These are phyloP conservation scores for Labeo calbasu DNA, from an alignment of 2,797 vertebrate species.

Conservation along the genomic window DNA sequence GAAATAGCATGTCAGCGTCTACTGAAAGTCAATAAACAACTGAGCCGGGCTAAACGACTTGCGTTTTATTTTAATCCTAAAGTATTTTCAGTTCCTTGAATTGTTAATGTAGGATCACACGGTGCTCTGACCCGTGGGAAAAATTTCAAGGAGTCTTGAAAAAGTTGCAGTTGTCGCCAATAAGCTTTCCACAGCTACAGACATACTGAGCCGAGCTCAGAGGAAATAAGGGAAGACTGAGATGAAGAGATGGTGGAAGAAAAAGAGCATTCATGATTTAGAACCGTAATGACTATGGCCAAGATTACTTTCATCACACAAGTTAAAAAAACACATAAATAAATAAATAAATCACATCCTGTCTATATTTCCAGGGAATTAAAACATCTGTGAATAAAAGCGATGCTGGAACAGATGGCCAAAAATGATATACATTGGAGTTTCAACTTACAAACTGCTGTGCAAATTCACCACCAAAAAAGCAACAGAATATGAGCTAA, in stretches of 20 bases:
- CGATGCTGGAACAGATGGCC: slow-evolving; percentile 56
- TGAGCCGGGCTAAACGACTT: slow-evolving; percentile 44
- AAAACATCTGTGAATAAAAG: slow-evolving; percentile 53
- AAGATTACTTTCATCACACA: slow-evolving; percentile 7
- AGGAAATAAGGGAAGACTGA: slow-evolving; percentile 27
- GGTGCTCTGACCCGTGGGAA: slow-evolving; percentile 29
- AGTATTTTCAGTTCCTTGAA: slow-evolving; percentile 37
- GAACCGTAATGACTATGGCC: neutral
- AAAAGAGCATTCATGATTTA: slow-evolving; percentile 30
- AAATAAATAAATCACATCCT: slow-evolving; percentile 41
- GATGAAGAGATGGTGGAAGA: slow-evolving; percentile 35
- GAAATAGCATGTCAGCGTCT: slow-evolving; percentile 52
- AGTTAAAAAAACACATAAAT: neutral
- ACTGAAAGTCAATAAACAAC: slow-evolving; percentile 55
- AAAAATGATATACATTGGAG: slow-evolving; percentile 43
- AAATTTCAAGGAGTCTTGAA: slow-evolving; percentile 20
- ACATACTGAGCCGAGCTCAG: slow-evolving; percentile 5
- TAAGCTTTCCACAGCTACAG: slow-evolving; percentile 27
- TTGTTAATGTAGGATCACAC: slow-evolving; percentile 41
- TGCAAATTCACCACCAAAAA: slow-evolving; percentile 3
- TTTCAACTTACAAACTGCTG: slow-evolving; percentile 47
- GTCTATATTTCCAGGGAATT: slow-evolving; percentile 48
- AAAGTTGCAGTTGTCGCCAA: neutral
- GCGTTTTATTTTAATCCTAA: slow-evolving; percentile 42
- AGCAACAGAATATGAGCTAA: slow-evolving; percentile 29